phyloP scores from a whole-genome alignment of 2,888 invertebrate genomes.

The Xanthostigma xanthostigma region DNA sequence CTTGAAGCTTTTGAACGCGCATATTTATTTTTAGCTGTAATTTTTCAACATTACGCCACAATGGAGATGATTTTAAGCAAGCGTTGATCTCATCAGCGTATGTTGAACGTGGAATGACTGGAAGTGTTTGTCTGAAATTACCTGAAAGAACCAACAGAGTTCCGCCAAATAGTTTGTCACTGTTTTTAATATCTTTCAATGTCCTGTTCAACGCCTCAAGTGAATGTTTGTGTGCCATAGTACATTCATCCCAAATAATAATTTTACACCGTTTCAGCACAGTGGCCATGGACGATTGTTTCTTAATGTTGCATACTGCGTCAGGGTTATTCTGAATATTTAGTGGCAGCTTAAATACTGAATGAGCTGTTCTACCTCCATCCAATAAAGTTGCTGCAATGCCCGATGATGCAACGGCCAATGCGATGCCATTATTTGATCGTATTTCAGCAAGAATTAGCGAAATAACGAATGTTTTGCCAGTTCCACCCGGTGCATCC shows the following conservation, averaged over 20 bases:
- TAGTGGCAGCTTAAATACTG: slow-evolving; percentile 13
- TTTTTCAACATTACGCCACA: slow-evolving; percentile 17
- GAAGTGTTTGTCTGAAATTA: no score
- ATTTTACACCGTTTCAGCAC: slow-evolving; percentile 17
- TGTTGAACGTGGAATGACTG: slow-evolving; percentile 8
- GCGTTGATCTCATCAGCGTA: slow-evolving; percentile 16
- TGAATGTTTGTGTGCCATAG: slow-evolving; percentile 14
- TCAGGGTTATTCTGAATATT: slow-evolving; percentile 15
- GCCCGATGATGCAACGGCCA: slow-evolving; percentile 1
- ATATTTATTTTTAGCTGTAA: slow-evolving; percentile 15
- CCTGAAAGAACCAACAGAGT: slow-evolving; percentile 8
- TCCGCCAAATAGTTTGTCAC: no score
- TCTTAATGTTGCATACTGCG: slow-evolving; percentile 18
- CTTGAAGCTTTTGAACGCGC: slow-evolving; percentile 16
- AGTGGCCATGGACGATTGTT: slow-evolving; percentile 17
- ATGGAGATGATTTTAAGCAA: no score
- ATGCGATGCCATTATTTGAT: slow-evolving; percentile 11
- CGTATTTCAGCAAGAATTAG: slow-evolving; percentile 19
- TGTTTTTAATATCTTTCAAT: no score
- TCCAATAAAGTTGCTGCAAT: no score
- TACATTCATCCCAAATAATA: no score
- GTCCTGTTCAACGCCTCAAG: slow-evolving; percentile 15
- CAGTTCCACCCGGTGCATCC: background rate
- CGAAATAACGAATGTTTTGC: slow-evolving; percentile 15
- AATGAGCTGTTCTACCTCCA: background rate